Evolutionary conservation across 2,888 invertebrate species (phyloP).

Genomic region (Pycnomerus fuliginosus): DNA sequence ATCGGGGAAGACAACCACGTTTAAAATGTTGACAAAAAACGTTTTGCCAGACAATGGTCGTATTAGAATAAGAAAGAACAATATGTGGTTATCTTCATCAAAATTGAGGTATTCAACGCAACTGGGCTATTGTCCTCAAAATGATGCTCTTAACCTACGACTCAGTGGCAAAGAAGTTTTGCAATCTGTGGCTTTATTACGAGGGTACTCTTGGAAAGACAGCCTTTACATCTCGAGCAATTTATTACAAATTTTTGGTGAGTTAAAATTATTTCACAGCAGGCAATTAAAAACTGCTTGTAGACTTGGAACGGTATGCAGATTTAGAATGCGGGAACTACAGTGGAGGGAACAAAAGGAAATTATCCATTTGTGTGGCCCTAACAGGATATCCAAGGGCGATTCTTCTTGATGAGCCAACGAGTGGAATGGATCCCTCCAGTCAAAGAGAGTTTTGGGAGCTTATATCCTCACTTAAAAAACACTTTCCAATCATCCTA

Average conservation of each 20-base stretch:
- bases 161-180: conserved; percentile 77
- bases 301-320: conserved; percentile 42
- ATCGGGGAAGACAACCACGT: conserved; percentile 83
- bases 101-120: conserved; percentile 63
- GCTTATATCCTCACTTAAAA: conserved; percentile 36
- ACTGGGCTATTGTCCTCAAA: conserved; percentile 91
- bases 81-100: no score
- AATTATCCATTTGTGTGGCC: conserved; percentile 74
- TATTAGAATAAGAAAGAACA: conserved; percentile 22
- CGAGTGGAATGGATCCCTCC: conserved; percentile 69
- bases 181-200: conserved; percentile 67
- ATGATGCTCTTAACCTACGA: conserved; percentile 75
- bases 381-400: conserved; percentile 71
- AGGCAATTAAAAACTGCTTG: conserved; percentile 15
- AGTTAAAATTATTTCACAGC: conserved; percentile 3
- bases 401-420: conserved; percentile 75
- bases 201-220: conserved; percentile 61
- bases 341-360: conserved; percentile 76
- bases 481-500: conserved; percentile 64
- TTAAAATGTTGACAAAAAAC: conserved; percentile 79
- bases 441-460: conserved; percentile 54
- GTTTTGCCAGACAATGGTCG: conserved; percentile 41
- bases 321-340: conserved; percentile 45
- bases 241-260: conserved; percentile 1
- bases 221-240: no score